A percentile compares a stretch with the other conserved stretches of the same genome.
Conservation (phyloP, 2,113 vertebrate species). For the Zootoca vivipara region DNA sequence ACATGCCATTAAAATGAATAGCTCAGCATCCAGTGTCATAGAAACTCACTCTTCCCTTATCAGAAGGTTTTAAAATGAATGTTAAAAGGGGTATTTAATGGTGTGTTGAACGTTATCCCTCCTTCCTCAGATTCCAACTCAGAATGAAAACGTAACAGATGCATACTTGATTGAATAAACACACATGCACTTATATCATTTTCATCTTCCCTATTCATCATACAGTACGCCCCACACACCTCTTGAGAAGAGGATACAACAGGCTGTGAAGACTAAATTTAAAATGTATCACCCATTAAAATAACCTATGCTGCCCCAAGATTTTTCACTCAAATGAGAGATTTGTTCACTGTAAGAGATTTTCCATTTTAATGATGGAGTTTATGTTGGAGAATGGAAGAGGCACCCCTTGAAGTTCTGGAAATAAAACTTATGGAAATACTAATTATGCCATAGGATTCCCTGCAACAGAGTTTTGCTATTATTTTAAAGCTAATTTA, state of each 20-base stretch:
- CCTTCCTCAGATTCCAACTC: background rate
- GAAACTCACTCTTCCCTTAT: background rate
- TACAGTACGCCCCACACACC: background rate
- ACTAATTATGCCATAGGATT: background rate
- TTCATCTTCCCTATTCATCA: constrained; percentile 33
- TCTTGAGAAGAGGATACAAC: constrained; percentile 33
- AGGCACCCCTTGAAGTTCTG: background rate
- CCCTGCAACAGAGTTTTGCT: background rate
- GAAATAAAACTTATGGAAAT: background rate
- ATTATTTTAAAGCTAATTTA: constrained; percentile 29
- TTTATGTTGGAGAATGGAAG: background rate
- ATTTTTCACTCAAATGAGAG: background rate
- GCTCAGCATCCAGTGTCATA: background rate
- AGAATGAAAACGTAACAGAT: constrained; percentile 31
- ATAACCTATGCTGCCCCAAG: background rate
- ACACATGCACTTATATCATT: constrained; percentile 41
- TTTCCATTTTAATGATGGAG: constrained; percentile 21
- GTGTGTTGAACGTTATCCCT: background rate
- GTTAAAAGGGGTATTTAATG: background rate
- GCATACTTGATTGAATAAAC: constrained; percentile 38
- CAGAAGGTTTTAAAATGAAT: background rate
- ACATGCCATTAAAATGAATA: background rate
- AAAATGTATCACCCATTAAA: constrained; percentile 39
- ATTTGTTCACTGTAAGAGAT: constrained; percentile 7
- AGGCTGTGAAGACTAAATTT: constrained; percentile 48